A percentile compares a stretch with the other conserved stretches of the same genome.
Conservation (phyloP, 1,140 invertebrate species). For the Camponotus pennsylvanicus region DNA sequence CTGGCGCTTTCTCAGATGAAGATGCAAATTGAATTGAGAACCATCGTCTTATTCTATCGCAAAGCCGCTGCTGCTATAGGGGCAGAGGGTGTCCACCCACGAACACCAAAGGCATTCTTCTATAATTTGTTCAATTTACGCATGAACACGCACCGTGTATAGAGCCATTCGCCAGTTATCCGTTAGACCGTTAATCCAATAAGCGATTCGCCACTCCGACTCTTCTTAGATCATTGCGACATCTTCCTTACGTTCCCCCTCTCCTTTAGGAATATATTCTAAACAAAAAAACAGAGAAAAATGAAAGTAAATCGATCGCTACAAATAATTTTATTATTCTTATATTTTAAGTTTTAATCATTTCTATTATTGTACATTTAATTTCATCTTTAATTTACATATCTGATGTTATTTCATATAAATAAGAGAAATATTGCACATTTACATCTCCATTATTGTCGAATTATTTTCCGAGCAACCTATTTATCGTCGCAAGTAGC, state of each 20-base stretch:
- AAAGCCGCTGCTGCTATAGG: slow-evolving; percentile 63
- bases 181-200: slow-evolving; percentile 84
- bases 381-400: slow-evolving; percentile 7
- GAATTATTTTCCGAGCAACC: slow-evolving; percentile 20
- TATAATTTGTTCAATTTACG: slow-evolving; percentile 85
- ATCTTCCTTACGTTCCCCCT: neutral
- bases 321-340: neutral
- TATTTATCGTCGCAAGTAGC: slow-evolving; percentile 26
- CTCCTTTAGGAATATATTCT: slow-evolving; percentile 4
- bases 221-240: slow-evolving; percentile 33
- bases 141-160: slow-evolving; percentile 79
- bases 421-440: neutral
- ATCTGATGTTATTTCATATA: neutral
- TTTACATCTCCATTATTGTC: slow-evolving; percentile 12
- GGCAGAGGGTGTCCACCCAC: slow-evolving; percentile 75
- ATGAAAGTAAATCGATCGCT: neutral
- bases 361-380: neutral
- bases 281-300: neutral
- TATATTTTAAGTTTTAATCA: neutral
- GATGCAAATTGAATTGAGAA: slow-evolving; percentile 54
- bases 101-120: slow-evolving; percentile 81
- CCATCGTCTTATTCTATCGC: slow-evolving; percentile 53
- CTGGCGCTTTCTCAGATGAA: neutral
- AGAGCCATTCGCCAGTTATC: slow-evolving; percentile 82
- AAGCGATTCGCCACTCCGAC: slow-evolving; percentile 71